Evolutionary conservation across 1,140 invertebrate genomes (phyloP).

Genomic region (Temnothorax curvispinosus): DNA sequence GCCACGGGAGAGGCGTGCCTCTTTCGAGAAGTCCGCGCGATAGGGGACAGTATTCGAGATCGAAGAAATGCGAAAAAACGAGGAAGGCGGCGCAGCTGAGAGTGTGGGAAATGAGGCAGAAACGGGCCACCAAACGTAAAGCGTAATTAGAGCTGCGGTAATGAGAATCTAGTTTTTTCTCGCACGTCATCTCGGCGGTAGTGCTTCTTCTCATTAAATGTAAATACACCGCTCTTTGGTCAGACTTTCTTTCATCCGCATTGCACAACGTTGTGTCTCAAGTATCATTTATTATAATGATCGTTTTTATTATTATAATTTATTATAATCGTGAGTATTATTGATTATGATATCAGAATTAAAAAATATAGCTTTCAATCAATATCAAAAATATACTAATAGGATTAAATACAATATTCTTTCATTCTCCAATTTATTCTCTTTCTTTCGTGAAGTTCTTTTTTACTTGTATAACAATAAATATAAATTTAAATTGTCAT

Average conservation of each 20-base stretch:
- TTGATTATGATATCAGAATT: neutral
- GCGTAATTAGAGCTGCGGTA: constrained; percentile 62
- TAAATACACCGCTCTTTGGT: constrained; percentile 26
- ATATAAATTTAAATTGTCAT: neutral
- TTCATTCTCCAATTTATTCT: neutral
- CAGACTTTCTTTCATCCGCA: constrained; percentile 19
- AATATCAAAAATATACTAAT: neutral
- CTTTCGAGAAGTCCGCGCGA: neutral
- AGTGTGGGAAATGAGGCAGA: constrained; percentile 45
- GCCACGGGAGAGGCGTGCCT: neutral
- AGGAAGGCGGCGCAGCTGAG: neutral
- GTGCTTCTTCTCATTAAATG: constrained; percentile 63
- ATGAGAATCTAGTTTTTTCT: constrained; percentile 62
- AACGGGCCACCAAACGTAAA: constrained; percentile 49
- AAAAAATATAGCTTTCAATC: neutral
- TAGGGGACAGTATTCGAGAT: neutral
- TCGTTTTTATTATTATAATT: too few relatives aligned
- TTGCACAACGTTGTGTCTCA: neutral
- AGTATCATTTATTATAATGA: neutral
- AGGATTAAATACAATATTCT: neutral
- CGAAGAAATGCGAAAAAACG: constrained; percentile 25
- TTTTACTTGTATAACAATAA: neutral
- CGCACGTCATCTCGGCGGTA: neutral
- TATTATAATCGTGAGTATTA: constrained; percentile 28
- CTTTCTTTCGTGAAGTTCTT: neutral